phyloP scores from a whole-genome alignment of 92 coral and sea anemone species.

The Plumapathes pennacea region DNA sequence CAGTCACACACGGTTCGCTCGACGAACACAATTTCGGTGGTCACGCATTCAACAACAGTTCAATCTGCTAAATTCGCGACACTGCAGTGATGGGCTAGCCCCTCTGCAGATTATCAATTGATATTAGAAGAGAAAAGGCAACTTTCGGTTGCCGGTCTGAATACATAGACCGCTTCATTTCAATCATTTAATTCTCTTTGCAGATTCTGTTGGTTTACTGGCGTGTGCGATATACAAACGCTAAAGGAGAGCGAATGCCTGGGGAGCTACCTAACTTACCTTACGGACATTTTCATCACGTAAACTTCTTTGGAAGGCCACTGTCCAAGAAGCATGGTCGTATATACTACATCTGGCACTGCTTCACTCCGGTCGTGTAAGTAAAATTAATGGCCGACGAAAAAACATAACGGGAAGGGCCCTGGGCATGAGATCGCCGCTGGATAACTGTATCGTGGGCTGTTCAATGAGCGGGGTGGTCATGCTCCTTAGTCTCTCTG shows the following conservation, averaged over 20 bases:
- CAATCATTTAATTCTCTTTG: not conserved
- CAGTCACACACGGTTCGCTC: too few species aligned
- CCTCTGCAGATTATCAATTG: too few species aligned
- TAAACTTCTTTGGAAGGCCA: constrained; percentile 85
- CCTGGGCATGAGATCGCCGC: not conserved
- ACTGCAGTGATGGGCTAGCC: too few species aligned
- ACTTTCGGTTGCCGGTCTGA: too few species aligned
- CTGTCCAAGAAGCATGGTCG: constrained; percentile 74
- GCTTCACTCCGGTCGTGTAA: constrained; percentile 88
- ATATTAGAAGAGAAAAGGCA: too few species aligned
- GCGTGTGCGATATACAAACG: constrained; percentile 72
- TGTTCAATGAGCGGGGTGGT: too few species aligned
- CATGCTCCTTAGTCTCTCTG: too few species aligned
- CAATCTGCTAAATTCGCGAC: too few species aligned
- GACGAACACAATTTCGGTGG: too few species aligned
- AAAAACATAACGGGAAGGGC: not conserved
- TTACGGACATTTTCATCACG: constrained; percentile 74
- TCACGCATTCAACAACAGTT: too few species aligned
- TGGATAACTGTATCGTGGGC: not conserved
- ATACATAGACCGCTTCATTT: too few species aligned
- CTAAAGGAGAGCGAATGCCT: constrained; percentile 70
- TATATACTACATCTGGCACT: constrained; percentile 84
- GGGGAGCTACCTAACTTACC: constrained; percentile 76
- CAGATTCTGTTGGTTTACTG: constrained; percentile 52
- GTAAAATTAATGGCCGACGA: too few species aligned